Percentiles rank a stretch among this genome's conserved stretches.
phyloP scores from a whole-genome alignment of 2,797 vertebrate genomes.

The Sebastes cheni region DNA sequence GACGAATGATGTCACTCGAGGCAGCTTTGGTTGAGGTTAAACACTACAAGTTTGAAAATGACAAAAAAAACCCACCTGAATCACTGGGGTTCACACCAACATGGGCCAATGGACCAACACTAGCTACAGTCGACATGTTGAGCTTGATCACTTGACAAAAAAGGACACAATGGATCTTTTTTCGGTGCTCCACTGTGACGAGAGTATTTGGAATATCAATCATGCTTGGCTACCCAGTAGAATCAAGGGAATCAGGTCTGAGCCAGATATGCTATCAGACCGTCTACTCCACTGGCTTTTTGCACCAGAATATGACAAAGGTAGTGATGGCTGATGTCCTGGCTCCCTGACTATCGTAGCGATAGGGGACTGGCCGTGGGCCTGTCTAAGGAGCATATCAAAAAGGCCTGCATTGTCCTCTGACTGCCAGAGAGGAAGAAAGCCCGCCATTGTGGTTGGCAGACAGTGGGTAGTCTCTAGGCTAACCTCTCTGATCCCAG shows the following conservation, averaged over 20 bases:
- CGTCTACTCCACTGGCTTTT: not conserved
- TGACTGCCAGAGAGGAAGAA: not conserved
- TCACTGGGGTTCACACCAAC: not conserved
- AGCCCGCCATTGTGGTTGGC: not conserved
- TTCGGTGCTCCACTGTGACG: not conserved
- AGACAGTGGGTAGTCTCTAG: not conserved
- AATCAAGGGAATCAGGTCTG: not conserved
- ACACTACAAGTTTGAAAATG: not conserved
- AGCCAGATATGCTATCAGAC: not conserved
- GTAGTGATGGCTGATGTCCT: not conserved
- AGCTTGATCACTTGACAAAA: not conserved
- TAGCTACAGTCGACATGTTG: not conserved
- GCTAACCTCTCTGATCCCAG: constrained; percentile 7
- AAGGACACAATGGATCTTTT: not conserved
- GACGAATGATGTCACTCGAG: not conserved
- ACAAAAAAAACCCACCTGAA: too few species aligned
- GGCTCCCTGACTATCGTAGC: not conserved
- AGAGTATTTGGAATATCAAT: not conserved
- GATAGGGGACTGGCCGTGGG: not conserved
- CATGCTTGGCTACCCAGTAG: not conserved
- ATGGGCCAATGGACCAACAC: not conserved
- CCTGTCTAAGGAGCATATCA: not conserved
- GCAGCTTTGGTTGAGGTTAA: not conserved
- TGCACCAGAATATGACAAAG: constrained; percentile 1
- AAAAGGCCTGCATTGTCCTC: not conserved